Base-by-base conservation (phyloP, 2,888 invertebrate genomes). In the Ennomos erosarius region DNA sequence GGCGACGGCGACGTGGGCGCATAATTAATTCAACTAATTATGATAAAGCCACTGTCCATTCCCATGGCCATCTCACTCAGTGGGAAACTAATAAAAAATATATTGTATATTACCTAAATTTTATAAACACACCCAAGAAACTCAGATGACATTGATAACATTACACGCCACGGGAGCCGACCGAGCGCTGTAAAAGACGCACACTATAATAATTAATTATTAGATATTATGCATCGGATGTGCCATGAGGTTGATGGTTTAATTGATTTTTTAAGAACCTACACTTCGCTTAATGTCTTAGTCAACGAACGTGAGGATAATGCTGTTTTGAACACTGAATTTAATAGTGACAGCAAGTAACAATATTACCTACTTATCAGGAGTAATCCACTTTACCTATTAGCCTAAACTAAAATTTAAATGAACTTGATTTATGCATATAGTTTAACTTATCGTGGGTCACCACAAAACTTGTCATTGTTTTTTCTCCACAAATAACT, bases 61-160 rank as follows among this genome's bases (percentile, higher is more conserved):
- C 69, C 68, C 68, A 68, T 66, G 66, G 62, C 62, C 61, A 66
- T 60, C 68, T 62, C 57, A 59, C 66, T 44, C 68, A 64, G 68
- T 66, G 66, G 64, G 68, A 68, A 66, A 59, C 66, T 45, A 51
- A 63, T 66, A 68, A 66, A 68, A 67, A 59, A 63, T 67, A 59
- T 67, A 68, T 67, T 63, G 51, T 65, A 71, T 70, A 70, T 64
- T 73, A 73, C 72, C 73, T 67, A 76, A 74, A 75, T 72, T 75
- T 77, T 72, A 73, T 73, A 76, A 76, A 76, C 70, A 74, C 57
- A 60, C 60, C 37, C 55, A 51, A 68, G 55, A 60, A 62, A 56
- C 68, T 63, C 61, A 76, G 76, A 75, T 75, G 71, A 70, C 64
- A 59, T 62, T 63, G 78, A 78, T 78, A 77, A 73, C 65, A 16